A percentile compares a stretch with the other conserved stretches of the same genome.
These are phyloP conservation scores for Martes flavigula DNA, from an alignment of 2,797 vertebrate genomes.

Conservation along the genomic window DNA sequence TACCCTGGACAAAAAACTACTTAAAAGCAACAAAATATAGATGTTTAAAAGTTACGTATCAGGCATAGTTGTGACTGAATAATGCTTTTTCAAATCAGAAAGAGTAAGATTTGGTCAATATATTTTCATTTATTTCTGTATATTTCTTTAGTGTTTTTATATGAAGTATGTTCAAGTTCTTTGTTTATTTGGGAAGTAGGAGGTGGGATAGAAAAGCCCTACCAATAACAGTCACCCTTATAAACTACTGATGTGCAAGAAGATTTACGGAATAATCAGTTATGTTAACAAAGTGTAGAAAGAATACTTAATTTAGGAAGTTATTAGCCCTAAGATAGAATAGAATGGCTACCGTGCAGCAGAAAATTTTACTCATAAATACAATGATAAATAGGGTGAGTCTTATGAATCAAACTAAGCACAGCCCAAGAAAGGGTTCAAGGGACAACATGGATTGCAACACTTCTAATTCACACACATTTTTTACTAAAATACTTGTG, in stretches of 20 bases:
- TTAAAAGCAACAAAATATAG: neutral
- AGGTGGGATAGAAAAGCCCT: neutral
- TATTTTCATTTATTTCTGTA: neutral
- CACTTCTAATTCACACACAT: neutral
- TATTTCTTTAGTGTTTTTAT: neutral
- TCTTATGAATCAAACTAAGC: neutral
- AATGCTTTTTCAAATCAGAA: neutral
- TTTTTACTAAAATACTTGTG: neutral
- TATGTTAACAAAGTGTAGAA: neutral
- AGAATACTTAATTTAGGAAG: neutral
- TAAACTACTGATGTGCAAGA: neutral
- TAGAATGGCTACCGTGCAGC: neutral
- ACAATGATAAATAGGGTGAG: neutral
- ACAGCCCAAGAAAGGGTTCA: neutral
- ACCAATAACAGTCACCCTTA: neutral
- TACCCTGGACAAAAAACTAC: neutral
- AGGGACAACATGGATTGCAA: neutral
- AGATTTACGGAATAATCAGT: neutral
- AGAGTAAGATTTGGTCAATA: neutral
- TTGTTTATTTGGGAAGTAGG: neutral
- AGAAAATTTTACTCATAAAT: neutral
- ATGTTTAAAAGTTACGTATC: neutral
- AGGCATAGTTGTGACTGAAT: neutral
- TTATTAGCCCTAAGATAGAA: neutral
- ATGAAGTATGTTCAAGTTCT: neutral